Percentiles rank a stretch among this genome's conserved stretches.
phyloP scores from a whole-genome alignment of 2,113 vertebrate genomes.

The Ochotona princeps region DNA sequence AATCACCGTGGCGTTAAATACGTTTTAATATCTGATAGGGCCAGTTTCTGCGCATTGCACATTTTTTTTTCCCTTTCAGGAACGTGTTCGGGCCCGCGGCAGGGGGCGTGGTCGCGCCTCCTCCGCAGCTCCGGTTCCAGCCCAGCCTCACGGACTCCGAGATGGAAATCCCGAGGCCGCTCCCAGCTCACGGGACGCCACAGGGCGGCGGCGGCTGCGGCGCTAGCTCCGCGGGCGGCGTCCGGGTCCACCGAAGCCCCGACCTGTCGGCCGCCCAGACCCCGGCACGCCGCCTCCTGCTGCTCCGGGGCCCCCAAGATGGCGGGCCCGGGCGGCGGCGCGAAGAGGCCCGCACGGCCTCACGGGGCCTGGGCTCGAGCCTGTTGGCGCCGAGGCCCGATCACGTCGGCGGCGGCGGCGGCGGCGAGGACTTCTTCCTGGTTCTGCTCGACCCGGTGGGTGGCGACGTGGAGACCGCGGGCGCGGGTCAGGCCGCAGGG shows the following conservation, averaged over 20 bases:
- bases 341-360: constrained; percentile 53
- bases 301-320: constrained; percentile 81
- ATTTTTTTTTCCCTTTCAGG: constrained; percentile 64
- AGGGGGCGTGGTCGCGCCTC: constrained; percentile 79
- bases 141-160: constrained; percentile 17
- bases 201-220: constrained; percentile 36
- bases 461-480: constrained; percentile 72
- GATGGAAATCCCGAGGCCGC: constrained; percentile 75
- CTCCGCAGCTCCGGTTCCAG: constrained; percentile 56
- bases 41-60: constrained; percentile 77
- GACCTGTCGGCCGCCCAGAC: constrained; percentile 87
- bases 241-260: constrained; percentile 79
- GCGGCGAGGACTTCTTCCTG: constrained; percentile 83
- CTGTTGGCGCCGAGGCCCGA: constrained; percentile 58
- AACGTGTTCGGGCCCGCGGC: constrained; percentile 65
- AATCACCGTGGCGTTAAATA: constrained; percentile 73
- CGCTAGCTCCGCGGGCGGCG: not conserved
- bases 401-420: constrained; percentile 56
- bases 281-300: constrained; percentile 70
- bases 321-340: constrained; percentile 76
- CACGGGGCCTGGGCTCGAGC: constrained; percentile 64
- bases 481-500: constrained; percentile 54
- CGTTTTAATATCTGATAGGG: constrained; percentile 79
- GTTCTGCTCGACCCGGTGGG: constrained; percentile 88
- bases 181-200: constrained; percentile 46